Conservation (phyloP, 2,888 invertebrate species). For the Drosophila emarginata region DNA sequence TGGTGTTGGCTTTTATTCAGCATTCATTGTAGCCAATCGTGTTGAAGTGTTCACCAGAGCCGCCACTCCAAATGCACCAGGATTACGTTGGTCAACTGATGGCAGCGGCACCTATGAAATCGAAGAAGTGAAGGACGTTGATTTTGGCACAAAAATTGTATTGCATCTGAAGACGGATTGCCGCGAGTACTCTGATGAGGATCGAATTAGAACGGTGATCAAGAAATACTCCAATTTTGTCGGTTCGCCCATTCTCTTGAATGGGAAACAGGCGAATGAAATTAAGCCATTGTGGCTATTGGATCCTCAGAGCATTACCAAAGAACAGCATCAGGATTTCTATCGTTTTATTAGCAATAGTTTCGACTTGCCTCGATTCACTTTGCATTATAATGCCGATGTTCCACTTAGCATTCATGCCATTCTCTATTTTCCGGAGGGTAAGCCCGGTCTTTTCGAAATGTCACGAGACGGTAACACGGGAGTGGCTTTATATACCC, state of each 20-base stretch:
- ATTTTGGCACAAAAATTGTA: slow-evolving; percentile 96
- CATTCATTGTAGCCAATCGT: slow-evolving; percentile 98
- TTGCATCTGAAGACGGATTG: slow-evolving; percentile 94
- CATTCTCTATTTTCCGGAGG: slow-evolving; percentile 96
- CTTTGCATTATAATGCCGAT: slow-evolving; percentile 91
- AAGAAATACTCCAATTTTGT: slow-evolving; percentile 99
- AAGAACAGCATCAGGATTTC: slow-evolving; percentile 95
- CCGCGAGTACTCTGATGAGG: slow-evolving; percentile 94
- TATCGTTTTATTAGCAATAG: slow-evolving; percentile 94
- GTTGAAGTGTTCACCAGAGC: slow-evolving; percentile 95
- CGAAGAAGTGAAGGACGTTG: slow-evolving; percentile 91
- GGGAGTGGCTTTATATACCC: slow-evolving; percentile 94
- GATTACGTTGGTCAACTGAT: slow-evolving; percentile 94
- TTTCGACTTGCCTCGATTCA: slow-evolving; percentile 94
- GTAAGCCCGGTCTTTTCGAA: slow-evolving; percentile 95
- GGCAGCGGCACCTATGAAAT: slow-evolving; percentile 96
- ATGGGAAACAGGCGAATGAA: slow-evolving; percentile 94
- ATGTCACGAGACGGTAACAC: slow-evolving; percentile 92
- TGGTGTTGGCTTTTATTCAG: slow-evolving; percentile 99
- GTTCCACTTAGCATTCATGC: slow-evolving; percentile 95
- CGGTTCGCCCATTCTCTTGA: slow-evolving; percentile 94
- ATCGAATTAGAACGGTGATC: slow-evolving; percentile 91
- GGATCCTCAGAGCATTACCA: slow-evolving; percentile 93
- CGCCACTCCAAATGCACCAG: slow-evolving; percentile 86
- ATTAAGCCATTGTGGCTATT: slow-evolving; percentile 96